phyloP scores from a whole-genome alignment of 92 coral and sea anemone species.

The Epizoanthus fatuus region DNA sequence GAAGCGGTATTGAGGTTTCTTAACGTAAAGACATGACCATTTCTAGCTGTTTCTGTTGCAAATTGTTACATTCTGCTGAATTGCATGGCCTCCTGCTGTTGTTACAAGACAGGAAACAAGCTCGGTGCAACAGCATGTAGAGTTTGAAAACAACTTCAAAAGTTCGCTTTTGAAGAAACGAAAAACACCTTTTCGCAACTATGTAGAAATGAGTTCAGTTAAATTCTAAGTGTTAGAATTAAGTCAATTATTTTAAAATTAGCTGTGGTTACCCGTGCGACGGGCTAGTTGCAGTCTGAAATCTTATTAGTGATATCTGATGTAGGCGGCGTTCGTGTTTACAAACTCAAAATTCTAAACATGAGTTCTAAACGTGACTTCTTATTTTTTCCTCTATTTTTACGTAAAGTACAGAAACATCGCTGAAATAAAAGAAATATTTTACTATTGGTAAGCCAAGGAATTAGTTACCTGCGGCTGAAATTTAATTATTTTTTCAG shows the following conservation, averaged over 20 bases:
- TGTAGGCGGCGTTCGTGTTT: background rate
- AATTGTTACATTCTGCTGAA: background rate
- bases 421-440: background rate
- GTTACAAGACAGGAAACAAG: no score
- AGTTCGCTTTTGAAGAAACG: background rate
- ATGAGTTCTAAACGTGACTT: background rate
- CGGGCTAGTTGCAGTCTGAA: background rate
- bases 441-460: conserved; percentile 5
- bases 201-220: no score
- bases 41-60: background rate
- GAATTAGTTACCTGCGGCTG: conserved; percentile 6
- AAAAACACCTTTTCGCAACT: no score
- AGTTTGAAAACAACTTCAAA: background rate
- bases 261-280: background rate
- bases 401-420: background rate
- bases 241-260: background rate
- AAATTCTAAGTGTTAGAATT: no score
- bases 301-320: background rate
- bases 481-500: background rate
- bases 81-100: conserved; percentile 4
- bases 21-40: background rate
- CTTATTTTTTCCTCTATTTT: background rate
- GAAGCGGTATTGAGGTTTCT: no score
- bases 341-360: conserved; percentile 4
- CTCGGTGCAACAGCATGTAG: background rate